Evolutionary conservation across 1,140 invertebrate genomes (phyloP), one percentile per base, ranked within the genome.

Genomic region (Dufourea novaeangliae): DNA sequence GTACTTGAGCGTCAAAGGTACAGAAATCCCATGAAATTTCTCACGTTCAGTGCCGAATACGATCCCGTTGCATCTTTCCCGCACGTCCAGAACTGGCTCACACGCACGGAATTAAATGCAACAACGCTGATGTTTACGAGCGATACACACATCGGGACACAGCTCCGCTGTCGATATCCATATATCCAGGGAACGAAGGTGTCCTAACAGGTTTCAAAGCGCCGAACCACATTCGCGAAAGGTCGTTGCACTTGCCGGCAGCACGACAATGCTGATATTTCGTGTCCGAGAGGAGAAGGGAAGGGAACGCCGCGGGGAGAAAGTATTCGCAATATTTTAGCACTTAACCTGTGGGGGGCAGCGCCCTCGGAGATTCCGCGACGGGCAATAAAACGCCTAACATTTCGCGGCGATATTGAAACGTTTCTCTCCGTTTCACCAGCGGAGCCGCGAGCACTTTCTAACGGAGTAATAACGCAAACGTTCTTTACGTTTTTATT

Each of bases 211-310:
- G 80, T 83, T 83, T 79, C 80, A 67, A 59, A 79, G 62, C 76
- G 67, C 74, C n/a, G 80, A 44, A 68, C 62, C 79, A 67, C 56
- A 71, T 52, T 71, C 56, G 74, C 57, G 32, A 50, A 37, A 27
- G 76, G 75, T 83, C 82, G 76, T 73, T 74, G 82, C 75, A 74
- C 82, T 64, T 61, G 50, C 46, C 44, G 32, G 22, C 56, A 62
- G 27, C 52, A 73, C 77, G 82, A 83, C 80, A 83, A 79, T 83
- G 66, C 61, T 67, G 82, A 83, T 82, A 83, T 74, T 74, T 82
- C 59, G 69, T 39, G n/a, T n/a, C n/a, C n/a, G n/a, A n/a, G n/a
- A n/a, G n/a, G n/a, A n/a, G n/a, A n/a, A n/a, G n/a, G n/a, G n/a
- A n/a, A n/a, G 63, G 29, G 34, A 54, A 44, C 32, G 34, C 27